Evolutionary conservation across 2,797 vertebrate genomes (phyloP).

Genomic region (Spondyliosoma cantharus): DNA sequence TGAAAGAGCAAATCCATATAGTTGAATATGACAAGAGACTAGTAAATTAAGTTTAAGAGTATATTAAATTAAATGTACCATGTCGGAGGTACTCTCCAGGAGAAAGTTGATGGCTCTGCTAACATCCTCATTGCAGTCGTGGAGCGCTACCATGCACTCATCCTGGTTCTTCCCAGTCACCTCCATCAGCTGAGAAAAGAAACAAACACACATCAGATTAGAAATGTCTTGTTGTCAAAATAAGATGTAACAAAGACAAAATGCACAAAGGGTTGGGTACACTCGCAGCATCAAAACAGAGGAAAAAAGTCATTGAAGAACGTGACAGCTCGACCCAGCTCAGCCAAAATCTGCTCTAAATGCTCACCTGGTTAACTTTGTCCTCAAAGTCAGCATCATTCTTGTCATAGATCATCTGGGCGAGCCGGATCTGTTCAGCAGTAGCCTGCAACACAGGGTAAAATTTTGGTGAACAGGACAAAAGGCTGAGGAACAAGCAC

Average conservation of each 20-base stretch:
- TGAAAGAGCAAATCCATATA: not conserved
- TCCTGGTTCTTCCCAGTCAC: slow-evolving; percentile 98
- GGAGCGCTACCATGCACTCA: slow-evolving; percentile 96
- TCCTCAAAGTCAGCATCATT: slow-evolving; percentile 96
- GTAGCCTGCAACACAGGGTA: slow-evolving; percentile 86
- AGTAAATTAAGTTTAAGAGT: not conserved
- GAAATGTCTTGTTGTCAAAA: not conserved
- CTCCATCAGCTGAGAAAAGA: slow-evolving; percentile 90
- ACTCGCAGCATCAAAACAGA: not conserved
- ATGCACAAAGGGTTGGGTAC: not conserved
- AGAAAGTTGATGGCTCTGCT: slow-evolving; percentile 97
- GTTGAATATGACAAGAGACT: not conserved
- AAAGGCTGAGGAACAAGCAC: not conserved
- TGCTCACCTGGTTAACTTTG: slow-evolving; percentile 95
- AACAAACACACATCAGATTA: slow-evolving; percentile 11
- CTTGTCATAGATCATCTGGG: slow-evolving; percentile 98
- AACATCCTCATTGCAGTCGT: slow-evolving; percentile 97
- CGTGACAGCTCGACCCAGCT: not conserved
- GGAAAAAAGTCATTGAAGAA: not conserved
- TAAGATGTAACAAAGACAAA: not conserved
- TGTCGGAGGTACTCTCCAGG: slow-evolving; percentile 95
- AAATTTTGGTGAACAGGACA: not conserved
- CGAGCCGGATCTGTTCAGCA: slow-evolving; percentile 97
- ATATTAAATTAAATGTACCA: slow-evolving; percentile 79
- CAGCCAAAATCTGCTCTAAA: not conserved